These are phyloP conservation scores for Taeniopygia guttata DNA, from an alignment of 2,797 vertebrate species.

Conservation along the genomic window DNA sequence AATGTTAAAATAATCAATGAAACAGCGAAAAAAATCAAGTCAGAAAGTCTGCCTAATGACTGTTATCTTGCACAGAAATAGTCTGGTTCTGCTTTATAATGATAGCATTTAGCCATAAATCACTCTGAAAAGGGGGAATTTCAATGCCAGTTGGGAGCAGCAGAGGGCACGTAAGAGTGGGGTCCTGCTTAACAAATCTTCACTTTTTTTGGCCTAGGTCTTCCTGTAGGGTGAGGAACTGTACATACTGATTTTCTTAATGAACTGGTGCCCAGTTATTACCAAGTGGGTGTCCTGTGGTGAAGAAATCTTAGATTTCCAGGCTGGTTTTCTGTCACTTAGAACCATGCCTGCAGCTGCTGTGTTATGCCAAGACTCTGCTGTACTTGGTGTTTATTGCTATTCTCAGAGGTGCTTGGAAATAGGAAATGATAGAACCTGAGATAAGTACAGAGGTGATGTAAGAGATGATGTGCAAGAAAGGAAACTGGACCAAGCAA, in stretches of 20 bases:
- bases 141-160: constrained; percentile 9
- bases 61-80: constrained; percentile 38
- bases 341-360: neutral
- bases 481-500: constrained; percentile 41
- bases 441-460: constrained; percentile 43
- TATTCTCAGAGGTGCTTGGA: constrained; percentile 13
- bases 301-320: neutral
- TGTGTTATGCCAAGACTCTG: neutral
- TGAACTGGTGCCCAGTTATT: neutral
- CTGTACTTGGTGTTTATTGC: neutral
- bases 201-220: neutral
- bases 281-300: neutral
- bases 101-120: constrained; percentile 40
- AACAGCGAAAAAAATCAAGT: constrained; percentile 6
- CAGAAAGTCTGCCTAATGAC: constrained; percentile 49
- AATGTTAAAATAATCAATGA: constrained; percentile 57
- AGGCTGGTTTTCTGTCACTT: neutral
- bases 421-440: constrained; percentile 48
- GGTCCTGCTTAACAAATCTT: neutral
- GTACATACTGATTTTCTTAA: neutral
- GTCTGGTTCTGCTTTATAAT: constrained; percentile 31
- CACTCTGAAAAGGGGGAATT: neutral
- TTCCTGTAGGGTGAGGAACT: neutral
- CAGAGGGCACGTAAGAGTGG: constrained; percentile 33
- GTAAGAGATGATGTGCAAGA: constrained; percentile 23